Base-by-base conservation (phyloP, 1,140 invertebrate species). In the Halyomorpha halys region DNA sequence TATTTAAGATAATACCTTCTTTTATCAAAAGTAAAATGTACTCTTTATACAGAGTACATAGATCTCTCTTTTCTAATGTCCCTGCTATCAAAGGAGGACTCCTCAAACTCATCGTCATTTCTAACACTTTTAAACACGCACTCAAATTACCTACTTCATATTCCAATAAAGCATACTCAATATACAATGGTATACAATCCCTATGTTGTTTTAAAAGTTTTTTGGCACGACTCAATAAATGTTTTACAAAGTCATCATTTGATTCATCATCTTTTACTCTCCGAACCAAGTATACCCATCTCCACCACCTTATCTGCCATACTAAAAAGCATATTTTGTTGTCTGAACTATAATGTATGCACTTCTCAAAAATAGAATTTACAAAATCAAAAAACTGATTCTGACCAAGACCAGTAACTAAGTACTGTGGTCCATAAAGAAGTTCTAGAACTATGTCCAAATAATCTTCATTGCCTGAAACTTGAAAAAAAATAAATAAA, bases 51-150 rank as follows among this genome's bases (percentile, higher is more conserved):
- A 56, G 27, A 15, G 9, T 56, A 15, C 53, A 21, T 5, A 56
- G 23, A 25, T 56, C 53, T 23, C 15, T 56, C 18, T 56, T 56
- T 9, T 56, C 19, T 23, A 56, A 16, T 8, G 15, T 56, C 6
- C 53, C 53, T 23, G 53, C 53, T 14, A 56, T 23, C 19, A 60
- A 30, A 16, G 59, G 59, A n/a, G 59, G 3, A 18, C 34, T 18
- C 16, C 34, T 39, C n/a, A 60, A 60, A 63, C 72, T 68, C 64
- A 80, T 71, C 6, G 77, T 73, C 1, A 76, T 80, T 71, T 78
- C 72, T 9, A 81, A 68, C 45, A 83, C 64, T 60, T 66, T 59
- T 49, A 62, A 18, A 44, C 64, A 21, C 34, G 59, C 44, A 23
- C 51, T n/a, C 44, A 63, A 44, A 65, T 70, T 60, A 19, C 68